Evolutionary conservation across 2,113 vertebrate genomes (phyloP).

Genomic region (Archilochus colubris): DNA sequence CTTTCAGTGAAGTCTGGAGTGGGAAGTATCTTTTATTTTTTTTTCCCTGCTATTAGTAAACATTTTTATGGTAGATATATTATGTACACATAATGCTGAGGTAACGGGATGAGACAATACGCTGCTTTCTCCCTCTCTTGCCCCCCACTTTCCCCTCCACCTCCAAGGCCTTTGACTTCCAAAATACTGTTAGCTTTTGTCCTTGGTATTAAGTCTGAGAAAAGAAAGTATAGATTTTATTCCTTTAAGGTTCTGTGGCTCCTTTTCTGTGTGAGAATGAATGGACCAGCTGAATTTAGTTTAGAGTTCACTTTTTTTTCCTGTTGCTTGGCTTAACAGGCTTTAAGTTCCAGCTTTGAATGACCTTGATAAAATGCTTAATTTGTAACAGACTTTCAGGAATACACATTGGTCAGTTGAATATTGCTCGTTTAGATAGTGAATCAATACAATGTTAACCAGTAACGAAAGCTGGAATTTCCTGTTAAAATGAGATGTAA

Average conservation of each 20-base stretch:
- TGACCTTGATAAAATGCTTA: constrained; percentile 34
- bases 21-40: constrained; percentile 58
- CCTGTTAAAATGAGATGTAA: constrained; percentile 11
- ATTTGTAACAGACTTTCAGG: constrained; percentile 46
- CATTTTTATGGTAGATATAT: constrained; percentile 66
- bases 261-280: constrained; percentile 64
- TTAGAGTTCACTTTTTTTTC: constrained; percentile 37
- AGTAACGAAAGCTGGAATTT: constrained; percentile 44
- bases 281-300: constrained; percentile 60
- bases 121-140: constrained; percentile 58
- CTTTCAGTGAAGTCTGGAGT: constrained; percentile 70
- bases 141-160: constrained; percentile 43
- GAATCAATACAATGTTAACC: constrained; percentile 25
- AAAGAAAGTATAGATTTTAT: constrained; percentile 56
- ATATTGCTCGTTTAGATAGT: constrained; percentile 19
- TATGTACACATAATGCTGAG: constrained; percentile 67
- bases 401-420: constrained; percentile 35
- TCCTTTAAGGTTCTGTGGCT: constrained; percentile 64
- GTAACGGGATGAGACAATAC: constrained; percentile 63
- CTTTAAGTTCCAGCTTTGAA: constrained; percentile 64
- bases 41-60: constrained; percentile 66
- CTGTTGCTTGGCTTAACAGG: constrained; percentile 44
- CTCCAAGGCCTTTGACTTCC: constrained; percentile 67
- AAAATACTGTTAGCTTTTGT: constrained; percentile 69
- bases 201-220: constrained; percentile 58